phyloP scores from a whole-genome alignment of 1,140 invertebrate species.

The Solen grandis region DNA sequence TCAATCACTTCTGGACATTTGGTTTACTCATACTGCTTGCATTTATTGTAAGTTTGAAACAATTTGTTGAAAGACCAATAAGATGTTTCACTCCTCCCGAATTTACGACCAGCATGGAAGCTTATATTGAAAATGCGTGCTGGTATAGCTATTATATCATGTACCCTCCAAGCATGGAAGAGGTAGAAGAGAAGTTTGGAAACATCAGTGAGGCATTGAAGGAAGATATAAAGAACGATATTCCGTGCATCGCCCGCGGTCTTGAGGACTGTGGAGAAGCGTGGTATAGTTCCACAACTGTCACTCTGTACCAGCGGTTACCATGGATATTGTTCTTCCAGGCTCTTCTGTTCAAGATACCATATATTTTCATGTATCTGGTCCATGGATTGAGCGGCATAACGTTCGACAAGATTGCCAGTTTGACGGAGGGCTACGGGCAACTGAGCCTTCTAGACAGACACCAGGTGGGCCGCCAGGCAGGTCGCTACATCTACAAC shows the following conservation, averaged over 20 bases:
- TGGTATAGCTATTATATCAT: slow-evolving; percentile 41
- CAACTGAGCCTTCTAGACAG: background rate
- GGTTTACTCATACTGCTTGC: slow-evolving; percentile 35
- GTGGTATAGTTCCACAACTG: too few species aligned
- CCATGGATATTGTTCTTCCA: slow-evolving; percentile 14
- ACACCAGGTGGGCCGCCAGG: background rate
- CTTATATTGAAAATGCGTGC: background rate
- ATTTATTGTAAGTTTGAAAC: slow-evolving; percentile 23
- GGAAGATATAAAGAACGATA: too few species aligned
- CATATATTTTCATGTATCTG: slow-evolving; percentile 13
- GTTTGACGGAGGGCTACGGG: slow-evolving; percentile 1
- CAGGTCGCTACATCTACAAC: background rate
- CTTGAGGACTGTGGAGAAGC: too few species aligned
- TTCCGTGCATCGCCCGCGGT: too few species aligned
- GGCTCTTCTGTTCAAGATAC: slow-evolving; percentile 32
- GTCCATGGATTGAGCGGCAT: slow-evolving; percentile 7
- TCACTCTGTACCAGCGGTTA: slow-evolving; percentile 3
- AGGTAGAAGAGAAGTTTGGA: too few species aligned
- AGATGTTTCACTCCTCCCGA: slow-evolving; percentile 19
- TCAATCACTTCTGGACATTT: slow-evolving; percentile 51
- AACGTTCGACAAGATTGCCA: slow-evolving; percentile 20
- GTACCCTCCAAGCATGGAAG: too few species aligned
- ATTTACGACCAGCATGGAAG: background rate
- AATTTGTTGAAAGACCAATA: slow-evolving; percentile 16
- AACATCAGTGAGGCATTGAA: too few species aligned